phyloP scores from a whole-genome alignment of 2,113 vertebrate genomes.

The Sclerurus mexicanus region DNA sequence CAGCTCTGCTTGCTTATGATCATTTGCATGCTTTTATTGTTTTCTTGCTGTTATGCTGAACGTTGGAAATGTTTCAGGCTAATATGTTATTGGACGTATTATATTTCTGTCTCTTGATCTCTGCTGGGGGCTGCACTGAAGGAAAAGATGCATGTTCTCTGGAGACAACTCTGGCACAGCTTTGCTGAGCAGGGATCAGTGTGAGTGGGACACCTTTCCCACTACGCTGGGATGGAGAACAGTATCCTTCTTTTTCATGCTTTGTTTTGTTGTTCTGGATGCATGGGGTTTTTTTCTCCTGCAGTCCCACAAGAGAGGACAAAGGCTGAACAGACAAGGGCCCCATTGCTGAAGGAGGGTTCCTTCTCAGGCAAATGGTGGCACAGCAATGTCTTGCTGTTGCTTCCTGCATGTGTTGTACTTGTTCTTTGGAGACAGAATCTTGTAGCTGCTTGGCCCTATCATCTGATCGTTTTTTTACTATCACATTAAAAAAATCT shows the following conservation, averaged over 20 bases:
- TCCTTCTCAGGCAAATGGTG: background rate
- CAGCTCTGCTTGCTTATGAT: background rate
- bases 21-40: background rate
- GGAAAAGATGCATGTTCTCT: rapidly evolving
- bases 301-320: background rate
- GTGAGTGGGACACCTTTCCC: background rate
- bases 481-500: background rate
- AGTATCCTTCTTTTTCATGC: background rate
- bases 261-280: background rate
- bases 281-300: background rate
- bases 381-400: background rate
- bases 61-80: background rate
- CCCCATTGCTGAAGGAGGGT: background rate
- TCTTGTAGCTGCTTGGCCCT: background rate
- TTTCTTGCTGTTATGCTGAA: background rate
- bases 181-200: background rate
- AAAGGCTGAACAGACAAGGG: background rate
- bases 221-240: background rate
- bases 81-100: background rate
- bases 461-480: background rate
- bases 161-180: background rate
- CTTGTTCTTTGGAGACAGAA: background rate
- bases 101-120: background rate
- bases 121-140: background rate
- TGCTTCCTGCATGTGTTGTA: background rate